Base-by-base conservation (phyloP, 1,140 invertebrate species). In the Lepidurus apus region DNA sequence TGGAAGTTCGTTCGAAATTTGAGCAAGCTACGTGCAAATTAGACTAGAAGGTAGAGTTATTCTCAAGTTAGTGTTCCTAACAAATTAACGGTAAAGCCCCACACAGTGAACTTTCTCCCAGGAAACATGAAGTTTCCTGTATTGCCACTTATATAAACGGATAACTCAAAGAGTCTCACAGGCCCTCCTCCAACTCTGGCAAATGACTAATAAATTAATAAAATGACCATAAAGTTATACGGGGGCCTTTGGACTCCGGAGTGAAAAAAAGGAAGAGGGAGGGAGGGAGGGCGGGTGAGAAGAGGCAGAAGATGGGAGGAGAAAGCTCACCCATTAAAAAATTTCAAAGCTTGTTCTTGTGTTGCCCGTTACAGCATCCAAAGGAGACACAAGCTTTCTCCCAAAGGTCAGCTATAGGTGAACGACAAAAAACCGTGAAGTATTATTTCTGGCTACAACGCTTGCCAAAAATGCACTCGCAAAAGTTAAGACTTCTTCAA, bases 151-250 rank as follows among this genome's bases (percentile, higher is more conserved):
- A 7, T 2, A 65, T 17, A 9, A 4, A 21, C 3, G 6, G 13
- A 65, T 13, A 65, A 7, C 17, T 65, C 17, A 21, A 21, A 65
- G 13, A 65, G 53, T 0, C 53, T 34, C 34, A 34, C 34, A 3
- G 34, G 2, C 34, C 34, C 21, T 65, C 53, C 53, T n/a, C 13
- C 53, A 7, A 65, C 17, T n/a, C 8, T 13, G 53, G 53, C 21
- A 65, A n/a, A 65, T 21, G 53, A 65, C 53, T 65, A 65, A 65
- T 65, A 65, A 65, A 65, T 65, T 65, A 65, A 65, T 65, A 65
- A 47, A 65, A 65, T 21, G 53, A 7, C 6, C 53, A 65, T 65
- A 65, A 65, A 65, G n/a, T 65, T 65, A n/a, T 13, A n/a, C 7
- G 7, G 53, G 13, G 13, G 13, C 0, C 53, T 65, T 4, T 9